These are phyloP conservation scores for Andrena camellia DNA, from an alignment of 2,888 invertebrate species.

Conservation along the genomic window DNA sequence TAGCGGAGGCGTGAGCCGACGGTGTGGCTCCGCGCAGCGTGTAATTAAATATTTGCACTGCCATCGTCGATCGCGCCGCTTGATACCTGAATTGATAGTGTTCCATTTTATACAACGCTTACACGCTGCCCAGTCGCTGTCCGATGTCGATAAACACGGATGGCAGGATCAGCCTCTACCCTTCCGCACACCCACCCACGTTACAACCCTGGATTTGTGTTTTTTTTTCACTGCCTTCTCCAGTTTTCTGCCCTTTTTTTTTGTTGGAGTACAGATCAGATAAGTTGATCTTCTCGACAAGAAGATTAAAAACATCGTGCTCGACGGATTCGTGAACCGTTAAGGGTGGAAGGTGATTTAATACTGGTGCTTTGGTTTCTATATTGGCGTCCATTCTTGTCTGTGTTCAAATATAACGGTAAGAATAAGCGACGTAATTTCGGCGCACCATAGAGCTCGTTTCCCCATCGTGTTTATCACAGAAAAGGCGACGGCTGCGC, in stretches of 20 bases:
- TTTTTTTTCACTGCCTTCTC: background rate
- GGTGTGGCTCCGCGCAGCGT: conserved; percentile 62
- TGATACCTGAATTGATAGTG: conserved; percentile 72
- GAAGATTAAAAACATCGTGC: conserved; percentile 8
- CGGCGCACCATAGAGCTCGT: background rate
- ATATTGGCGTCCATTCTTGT: conserved; percentile 9
- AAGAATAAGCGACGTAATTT: conserved; percentile 13
- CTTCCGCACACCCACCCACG: conserved; percentile 35
- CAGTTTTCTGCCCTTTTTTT: background rate
- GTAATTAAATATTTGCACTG: conserved; percentile 79
- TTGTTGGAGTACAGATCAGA: too few species aligned
- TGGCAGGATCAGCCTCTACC: conserved; percentile 44
- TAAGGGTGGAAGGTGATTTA: conserved; percentile 15
- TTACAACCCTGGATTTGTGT: conserved; percentile 31
- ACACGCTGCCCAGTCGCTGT: conserved; percentile 42
- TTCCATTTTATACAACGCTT: conserved; percentile 63
- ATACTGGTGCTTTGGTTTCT: background rate
- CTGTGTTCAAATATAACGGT: too few species aligned
- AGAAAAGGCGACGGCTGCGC: background rate
- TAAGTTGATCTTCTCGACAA: too few species aligned
- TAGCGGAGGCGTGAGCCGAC: conserved; percentile 49
- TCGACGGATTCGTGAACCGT: conserved; percentile 5
- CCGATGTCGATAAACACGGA: conserved; percentile 56
- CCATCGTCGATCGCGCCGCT: conserved; percentile 64
- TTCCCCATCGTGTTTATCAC: background rate